Conservation (phyloP, 2,113 vertebrate genomes). For the Lepidothrix coronata region DNA sequence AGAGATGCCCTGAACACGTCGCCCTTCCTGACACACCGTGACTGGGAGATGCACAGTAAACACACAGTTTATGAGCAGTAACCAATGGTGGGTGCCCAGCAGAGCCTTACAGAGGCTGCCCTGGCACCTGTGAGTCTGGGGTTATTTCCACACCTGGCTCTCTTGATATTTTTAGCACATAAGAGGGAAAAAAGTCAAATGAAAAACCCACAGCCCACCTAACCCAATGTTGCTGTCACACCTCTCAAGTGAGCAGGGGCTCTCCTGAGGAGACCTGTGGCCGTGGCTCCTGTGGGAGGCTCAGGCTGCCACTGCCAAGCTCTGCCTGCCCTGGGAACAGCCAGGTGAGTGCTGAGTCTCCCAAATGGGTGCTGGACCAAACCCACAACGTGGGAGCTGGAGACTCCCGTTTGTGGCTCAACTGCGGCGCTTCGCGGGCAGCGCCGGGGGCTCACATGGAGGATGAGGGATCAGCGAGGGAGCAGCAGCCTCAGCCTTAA, state of each 20-base stretch:
- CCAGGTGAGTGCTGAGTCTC: neutral
- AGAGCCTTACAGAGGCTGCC: neutral
- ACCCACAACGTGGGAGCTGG: fast-evolving
- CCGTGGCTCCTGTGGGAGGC: neutral
- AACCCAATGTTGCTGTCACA: neutral
- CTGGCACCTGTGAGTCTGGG: neutral
- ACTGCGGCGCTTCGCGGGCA: neutral
- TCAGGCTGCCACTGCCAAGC: neutral
- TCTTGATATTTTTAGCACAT: neutral
- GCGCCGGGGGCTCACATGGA: fast-evolving
- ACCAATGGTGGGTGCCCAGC: neutral
- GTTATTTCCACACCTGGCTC: neutral
- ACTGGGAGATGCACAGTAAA: neutral
- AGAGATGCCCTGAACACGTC: fast-evolving
- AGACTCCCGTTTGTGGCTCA: fast-evolving
- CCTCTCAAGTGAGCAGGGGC: neutral
- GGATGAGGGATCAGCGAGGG: neutral
- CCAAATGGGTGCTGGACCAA: neutral
- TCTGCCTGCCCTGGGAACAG: neutral
- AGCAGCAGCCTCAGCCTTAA: neutral
- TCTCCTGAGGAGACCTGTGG: neutral
- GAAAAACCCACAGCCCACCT: neutral
- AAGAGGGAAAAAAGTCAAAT: neutral
- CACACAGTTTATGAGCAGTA: fast-evolving
- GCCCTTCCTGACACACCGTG: fast-evolving